phyloP scores from a whole-genome alignment of 2,797 vertebrate species.

The Melanotaenia nigrans region DNA sequence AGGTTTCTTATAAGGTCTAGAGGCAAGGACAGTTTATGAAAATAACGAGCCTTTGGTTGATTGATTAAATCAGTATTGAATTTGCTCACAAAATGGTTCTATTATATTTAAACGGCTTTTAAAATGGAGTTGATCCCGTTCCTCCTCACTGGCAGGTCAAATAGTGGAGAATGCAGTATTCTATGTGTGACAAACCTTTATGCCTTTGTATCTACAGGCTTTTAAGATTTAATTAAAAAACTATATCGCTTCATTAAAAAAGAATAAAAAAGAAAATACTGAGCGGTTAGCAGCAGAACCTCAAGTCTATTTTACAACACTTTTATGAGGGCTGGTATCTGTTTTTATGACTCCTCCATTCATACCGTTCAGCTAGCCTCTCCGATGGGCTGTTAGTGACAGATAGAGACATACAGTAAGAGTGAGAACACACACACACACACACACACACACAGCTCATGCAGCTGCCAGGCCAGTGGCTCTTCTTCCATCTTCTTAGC shows the following conservation, averaged over 20 bases:
- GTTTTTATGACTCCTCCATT: constrained; percentile 53
- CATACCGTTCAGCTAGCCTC: constrained; percentile 27
- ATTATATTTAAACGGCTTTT: constrained; percentile 27
- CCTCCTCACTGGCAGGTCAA: constrained; percentile 27
- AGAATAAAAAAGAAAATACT: constrained; percentile 39
- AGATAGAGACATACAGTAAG: constrained; percentile 21
- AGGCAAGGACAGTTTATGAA: constrained; percentile 2
- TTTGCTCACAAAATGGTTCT: constrained; percentile 29
- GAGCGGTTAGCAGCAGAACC: constrained; percentile 37
- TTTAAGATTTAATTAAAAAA: constrained; percentile 75
- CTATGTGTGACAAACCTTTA: constrained; percentile 44
- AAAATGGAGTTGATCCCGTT: constrained; percentile 14
- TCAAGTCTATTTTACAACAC: constrained; percentile 48
- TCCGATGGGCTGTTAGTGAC: constrained; percentile 44
- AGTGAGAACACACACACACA: constrained; percentile 3
- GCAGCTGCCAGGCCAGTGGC: constrained; percentile 24
- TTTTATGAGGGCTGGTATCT: constrained; percentile 50
- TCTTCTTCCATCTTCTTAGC: constrained; percentile 24
- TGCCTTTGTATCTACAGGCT: constrained; percentile 60
- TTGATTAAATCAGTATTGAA: constrained; percentile 6
- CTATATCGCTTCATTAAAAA: constrained; percentile 58
- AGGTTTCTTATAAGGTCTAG: constrained; percentile 6
- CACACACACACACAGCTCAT: constrained; percentile 10
- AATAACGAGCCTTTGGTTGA: constrained; percentile 6
- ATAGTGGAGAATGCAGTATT: constrained; percentile 15